These are phyloP conservation scores for Lucinisca nassula DNA, from an alignment of 2,888 invertebrate genomes.

Conservation along the genomic window DNA sequence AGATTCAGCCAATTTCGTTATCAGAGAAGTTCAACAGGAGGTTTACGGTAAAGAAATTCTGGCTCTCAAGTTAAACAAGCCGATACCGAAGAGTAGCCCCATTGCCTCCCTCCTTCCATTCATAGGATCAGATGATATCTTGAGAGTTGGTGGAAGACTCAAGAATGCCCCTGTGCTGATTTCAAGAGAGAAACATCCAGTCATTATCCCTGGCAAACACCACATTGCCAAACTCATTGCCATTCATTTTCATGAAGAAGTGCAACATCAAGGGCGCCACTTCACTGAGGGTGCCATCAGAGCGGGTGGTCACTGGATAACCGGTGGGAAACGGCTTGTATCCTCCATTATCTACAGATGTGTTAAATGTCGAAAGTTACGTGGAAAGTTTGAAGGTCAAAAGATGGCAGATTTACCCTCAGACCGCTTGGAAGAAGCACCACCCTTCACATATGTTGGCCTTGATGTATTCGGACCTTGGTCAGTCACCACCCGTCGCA, in stretches of 20 bases:
- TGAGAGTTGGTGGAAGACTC: constrained; percentile 41
- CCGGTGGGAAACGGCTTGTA: constrained; percentile 36
- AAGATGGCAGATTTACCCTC: constrained; percentile 67
- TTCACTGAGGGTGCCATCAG: constrained; percentile 63
- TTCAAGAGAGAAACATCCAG: constrained; percentile 37
- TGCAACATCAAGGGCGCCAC: constrained; percentile 59
- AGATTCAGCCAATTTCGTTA: constrained; percentile 17
- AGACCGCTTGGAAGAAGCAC: constrained; percentile 42
- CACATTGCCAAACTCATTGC: constrained; percentile 50
- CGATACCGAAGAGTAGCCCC: constrained; percentile 20
- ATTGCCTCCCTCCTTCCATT: constrained; percentile 17
- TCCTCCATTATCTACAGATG: constrained; percentile 44
- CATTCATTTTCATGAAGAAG: constrained; percentile 44
- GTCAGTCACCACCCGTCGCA: constrained; percentile 31
- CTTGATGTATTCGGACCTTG: constrained; percentile 56
- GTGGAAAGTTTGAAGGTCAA: constrained; percentile 27
- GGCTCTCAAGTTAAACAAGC: background rate
- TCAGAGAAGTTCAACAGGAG: constrained; percentile 30
- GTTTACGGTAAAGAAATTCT: constrained; percentile 15
- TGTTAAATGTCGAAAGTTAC: constrained; percentile 37
- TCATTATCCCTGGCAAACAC: constrained; percentile 42
- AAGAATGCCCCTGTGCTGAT: constrained; percentile 5
- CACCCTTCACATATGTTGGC: constrained; percentile 64
- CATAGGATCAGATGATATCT: constrained; percentile 22
- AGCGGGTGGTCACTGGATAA: constrained; percentile 55